Evolutionary conservation across 2,797 vertebrate genomes (phyloP), one percentile per base, ranked within the genome.

Genomic region (Limosa lapponica): DNA sequence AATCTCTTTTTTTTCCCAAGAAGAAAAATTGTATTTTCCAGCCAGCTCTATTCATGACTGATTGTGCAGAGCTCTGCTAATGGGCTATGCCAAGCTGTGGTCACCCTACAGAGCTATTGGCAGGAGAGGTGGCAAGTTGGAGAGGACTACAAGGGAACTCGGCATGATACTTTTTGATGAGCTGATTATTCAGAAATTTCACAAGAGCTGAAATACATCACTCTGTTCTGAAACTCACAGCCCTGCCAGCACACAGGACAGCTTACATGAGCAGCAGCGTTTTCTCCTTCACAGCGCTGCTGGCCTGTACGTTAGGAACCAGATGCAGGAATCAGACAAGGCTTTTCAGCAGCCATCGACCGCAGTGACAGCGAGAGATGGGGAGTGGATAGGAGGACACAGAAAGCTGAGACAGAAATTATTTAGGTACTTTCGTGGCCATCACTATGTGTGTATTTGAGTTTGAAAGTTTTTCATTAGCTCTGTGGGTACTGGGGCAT

Each of bases 161-260:
- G 88, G 92, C 87, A n/a, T 87, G 95, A 62, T 96, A 95, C 86
- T 96, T 96, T 96, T 96, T 96, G 96, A 97, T 95, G 94, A 95
- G 91, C 95, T 96, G 95, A 95, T 96, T 96, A 96, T 95, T 96
- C 96, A 96, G 95, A 93, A 93, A 91, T 96, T 88, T 86, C 95
- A 84, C 93, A 91, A 66, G 82, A 73, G 67, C 91, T 94, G 93
- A 95, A 95, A 95, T 94, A 82, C 74, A 96, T 95, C 93, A 94
- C 80, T 97, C 91, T 65, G 72, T 57, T 94, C 94, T 75, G 80
- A 95, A 93, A 73, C 80, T 70, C 91, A 65, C 75, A 87, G 87
- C 55, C 70, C 77, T 94, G 95, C 95, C 95, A 96, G 52, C 51
- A n/a, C 77, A 59, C 74, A 90, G 90, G 95, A 95, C 93, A 90